Conservation (phyloP, 2,888 invertebrate genomes). For the Boloria selene region DNA sequence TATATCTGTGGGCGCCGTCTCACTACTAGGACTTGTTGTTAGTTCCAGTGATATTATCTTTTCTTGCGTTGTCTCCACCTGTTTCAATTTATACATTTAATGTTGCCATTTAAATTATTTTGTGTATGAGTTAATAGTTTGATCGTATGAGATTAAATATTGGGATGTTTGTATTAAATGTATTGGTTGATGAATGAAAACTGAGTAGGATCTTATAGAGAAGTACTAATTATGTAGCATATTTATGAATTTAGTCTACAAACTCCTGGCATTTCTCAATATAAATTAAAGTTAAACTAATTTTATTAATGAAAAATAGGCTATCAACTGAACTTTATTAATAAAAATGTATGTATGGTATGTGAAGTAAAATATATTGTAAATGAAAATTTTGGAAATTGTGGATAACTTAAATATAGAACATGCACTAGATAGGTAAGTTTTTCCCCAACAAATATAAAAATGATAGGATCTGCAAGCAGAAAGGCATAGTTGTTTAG, state of each 20-base stretch:
- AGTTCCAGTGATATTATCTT: slow-evolving; percentile 95
- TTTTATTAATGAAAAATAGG: too few relatives aligned
- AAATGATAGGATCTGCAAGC: slow-evolving; percentile 26
- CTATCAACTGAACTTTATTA: too few relatives aligned
- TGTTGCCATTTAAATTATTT: neutral
- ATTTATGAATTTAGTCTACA: too few relatives aligned
- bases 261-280: too few relatives aligned
- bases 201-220: neutral
- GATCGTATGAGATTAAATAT: neutral
- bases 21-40: slow-evolving; percentile 85
- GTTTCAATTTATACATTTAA: slow-evolving; percentile 4
- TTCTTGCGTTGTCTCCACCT: slow-evolving; percentile 95
- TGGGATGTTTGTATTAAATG: neutral
- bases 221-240: too few relatives aligned
- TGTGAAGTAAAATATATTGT: neutral
- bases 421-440: slow-evolving; percentile 16
- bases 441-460: slow-evolving; percentile 21
- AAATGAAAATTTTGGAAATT: neutral
- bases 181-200: neutral
- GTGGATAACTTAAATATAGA: slow-evolving; percentile 6
- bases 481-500: slow-evolving; percentile 12
- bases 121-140: slow-evolving; percentile 3
- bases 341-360: neutral
- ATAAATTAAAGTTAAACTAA: too few relatives aligned
- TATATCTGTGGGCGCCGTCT: slow-evolving; percentile 77